Base-by-base conservation (phyloP, 2,888 invertebrate species). In the Argyresthia goedartella region DNA sequence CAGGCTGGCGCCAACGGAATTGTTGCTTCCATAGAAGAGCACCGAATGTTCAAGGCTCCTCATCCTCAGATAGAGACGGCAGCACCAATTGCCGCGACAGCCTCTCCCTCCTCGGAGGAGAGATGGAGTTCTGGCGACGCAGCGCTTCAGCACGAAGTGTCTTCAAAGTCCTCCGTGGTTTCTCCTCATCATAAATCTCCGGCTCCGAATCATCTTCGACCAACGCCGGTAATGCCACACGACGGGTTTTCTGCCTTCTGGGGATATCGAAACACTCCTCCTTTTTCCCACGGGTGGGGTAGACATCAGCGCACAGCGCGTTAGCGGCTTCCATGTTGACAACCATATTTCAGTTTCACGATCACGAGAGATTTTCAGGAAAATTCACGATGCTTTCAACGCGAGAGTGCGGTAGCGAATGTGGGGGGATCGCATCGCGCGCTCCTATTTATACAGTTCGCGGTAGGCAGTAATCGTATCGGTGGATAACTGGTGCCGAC, bases 1-100 rank as follows among this genome's bases (percentile, higher is more conserved):
- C 36, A 13, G 35, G 14, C 15, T 4, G 15, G 15, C 14, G 15
- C 9, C 14, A 4, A 15, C 13, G 15, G 44, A 7, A 15, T 9
- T 14, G 13, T 9, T 15, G 13, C 44, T 44, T 44, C 44, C 44
- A 15, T 4, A 44, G 15, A 6, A 44, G 15, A 9, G 7, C 14
- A 14, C 9, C 14, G 13, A 9, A 15, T 44, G 53, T 67, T 86
- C 85, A 86, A 64, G 85, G 85, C 69, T 86, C 85, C 62, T 86
- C 85, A 33, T 86, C 85, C 54, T 86, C 85, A 4, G 85, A 86
- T 9, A 86, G 69, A 11, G 85, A 85, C 0, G 85, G 85, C 56
- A 86, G 73, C 8, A 76, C 82, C 43, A 82, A 62, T 33, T 78
- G 76, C 15, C 82, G 76, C 49, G 76, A 72, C 57, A 81, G 66